Percentiles rank a stretch among this genome's conserved stretches.
Evolutionary conservation across 2,797 vertebrate species (phyloP).

Genomic region (Neosilurus hyrtlii): DNA sequence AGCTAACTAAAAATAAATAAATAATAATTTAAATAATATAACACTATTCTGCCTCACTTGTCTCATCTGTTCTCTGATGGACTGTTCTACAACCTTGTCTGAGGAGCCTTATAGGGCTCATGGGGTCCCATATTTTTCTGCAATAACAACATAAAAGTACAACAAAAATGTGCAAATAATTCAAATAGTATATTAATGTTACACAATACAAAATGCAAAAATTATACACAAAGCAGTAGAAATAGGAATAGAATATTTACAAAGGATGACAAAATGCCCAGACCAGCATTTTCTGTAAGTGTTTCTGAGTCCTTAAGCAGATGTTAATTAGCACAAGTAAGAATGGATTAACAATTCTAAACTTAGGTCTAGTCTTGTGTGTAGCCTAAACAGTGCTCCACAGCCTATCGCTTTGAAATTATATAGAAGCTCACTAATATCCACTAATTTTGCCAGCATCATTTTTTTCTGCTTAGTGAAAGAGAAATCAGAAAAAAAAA

Average conservation of each 20-base stretch:
- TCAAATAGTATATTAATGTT: constrained; percentile 16
- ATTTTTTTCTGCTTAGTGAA: background rate
- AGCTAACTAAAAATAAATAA: constrained; percentile 1
- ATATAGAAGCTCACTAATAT: background rate
- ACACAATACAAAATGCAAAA: background rate
- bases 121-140: constrained; percentile 19
- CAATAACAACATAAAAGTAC: constrained; percentile 8
- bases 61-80: constrained; percentile 21
- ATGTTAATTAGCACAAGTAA: background rate
- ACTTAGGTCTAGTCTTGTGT: background rate
- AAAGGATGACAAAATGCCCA: background rate
- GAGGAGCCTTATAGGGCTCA: constrained; percentile 19
- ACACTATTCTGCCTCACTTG: background rate
- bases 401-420: background rate
- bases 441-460: background rate
- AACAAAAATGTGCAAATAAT: background rate
- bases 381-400: background rate
- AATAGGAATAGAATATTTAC: background rate
- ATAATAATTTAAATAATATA: constrained; percentile 20
- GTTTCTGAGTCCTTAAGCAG: background rate
- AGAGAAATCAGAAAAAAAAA: background rate
- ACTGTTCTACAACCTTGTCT: constrained; percentile 6
- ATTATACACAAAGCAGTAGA: background rate
- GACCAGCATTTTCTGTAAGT: background rate
- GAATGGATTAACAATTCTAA: background rate